Evolutionary conservation across 2,797 vertebrate species (phyloP).

Genomic region (Cossypha niveicapilla): DNA sequence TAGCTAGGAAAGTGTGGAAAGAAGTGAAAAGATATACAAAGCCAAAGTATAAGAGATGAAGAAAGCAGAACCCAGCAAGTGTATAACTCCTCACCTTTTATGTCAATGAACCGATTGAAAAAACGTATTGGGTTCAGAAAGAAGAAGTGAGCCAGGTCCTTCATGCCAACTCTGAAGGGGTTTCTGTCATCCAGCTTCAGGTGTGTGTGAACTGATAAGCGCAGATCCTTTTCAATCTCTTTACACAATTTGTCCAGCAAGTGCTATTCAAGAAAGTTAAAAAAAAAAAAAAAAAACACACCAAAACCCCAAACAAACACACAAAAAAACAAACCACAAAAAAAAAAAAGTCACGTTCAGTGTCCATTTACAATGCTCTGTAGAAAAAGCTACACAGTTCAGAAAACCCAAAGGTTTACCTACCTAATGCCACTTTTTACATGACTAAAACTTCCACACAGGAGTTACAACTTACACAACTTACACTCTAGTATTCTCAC

Average conservation of each 20-base stretch:
- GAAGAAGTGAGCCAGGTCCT: constrained; percentile 96
- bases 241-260: constrained; percentile 95
- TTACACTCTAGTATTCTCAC: not conserved
- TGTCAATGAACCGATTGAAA: constrained; percentile 96
- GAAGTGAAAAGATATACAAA: not conserved
- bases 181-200: constrained; percentile 96
- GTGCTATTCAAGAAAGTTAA: constrained; percentile 75
- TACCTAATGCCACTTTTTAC: not conserved
- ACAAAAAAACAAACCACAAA: not conserved
- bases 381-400: not conserved
- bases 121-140: constrained; percentile 94
- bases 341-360: not conserved
- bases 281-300: not conserved
- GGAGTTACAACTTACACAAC: not conserved
- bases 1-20: not conserved
- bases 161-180: constrained; percentile 96
- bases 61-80: not conserved
- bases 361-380: not conserved
- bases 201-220: constrained; percentile 96
- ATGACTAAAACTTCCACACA: not conserved
- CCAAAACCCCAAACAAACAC: not conserved
- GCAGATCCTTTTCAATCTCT: constrained; percentile 97
- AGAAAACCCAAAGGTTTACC: not conserved
- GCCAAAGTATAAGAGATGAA: not conserved
- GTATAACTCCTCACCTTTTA: constrained; percentile 83